Percentiles rank a stretch among this genome's conserved stretches.
Conservation (phyloP, 1,140 invertebrate species). For the Nautilus pompilius region DNA sequence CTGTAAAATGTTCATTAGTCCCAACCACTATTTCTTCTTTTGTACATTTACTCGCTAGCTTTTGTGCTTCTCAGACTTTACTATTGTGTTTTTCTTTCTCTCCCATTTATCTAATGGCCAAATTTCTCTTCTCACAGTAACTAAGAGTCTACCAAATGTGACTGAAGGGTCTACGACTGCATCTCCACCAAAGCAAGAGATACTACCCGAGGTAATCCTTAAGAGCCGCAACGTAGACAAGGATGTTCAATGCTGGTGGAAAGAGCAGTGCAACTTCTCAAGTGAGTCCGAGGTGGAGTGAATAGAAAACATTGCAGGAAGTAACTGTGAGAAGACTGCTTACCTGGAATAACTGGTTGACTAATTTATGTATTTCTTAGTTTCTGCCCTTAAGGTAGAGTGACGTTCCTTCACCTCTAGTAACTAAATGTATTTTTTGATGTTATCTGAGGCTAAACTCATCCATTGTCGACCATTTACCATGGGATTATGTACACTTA, state of each 20-base stretch:
- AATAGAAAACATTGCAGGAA: not conserved
- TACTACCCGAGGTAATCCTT: conserved; percentile 31
- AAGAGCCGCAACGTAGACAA: conserved; percentile 46
- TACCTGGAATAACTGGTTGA: too few relatives aligned
- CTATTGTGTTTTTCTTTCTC: not conserved
- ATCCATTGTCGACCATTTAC: too few relatives aligned
- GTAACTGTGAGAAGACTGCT: not conserved
- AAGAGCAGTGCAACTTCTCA: conserved; percentile 58
- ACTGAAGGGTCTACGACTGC: conserved; percentile 39
- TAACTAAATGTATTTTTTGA: too few relatives aligned
- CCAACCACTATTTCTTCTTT: not conserved
- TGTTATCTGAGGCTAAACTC: too few relatives aligned
- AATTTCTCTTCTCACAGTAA: conserved; percentile 27
- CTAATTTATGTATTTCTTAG: too few relatives aligned
- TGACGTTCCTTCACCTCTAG: too few relatives aligned
- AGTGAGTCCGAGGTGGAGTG: conserved; percentile 31
- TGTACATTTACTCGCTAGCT: not conserved
- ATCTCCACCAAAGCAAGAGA: conserved; percentile 30
- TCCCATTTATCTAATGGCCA: not conserved
- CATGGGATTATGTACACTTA: too few relatives aligned
- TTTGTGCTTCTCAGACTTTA: not conserved
- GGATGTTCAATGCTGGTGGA: conserved; percentile 54
- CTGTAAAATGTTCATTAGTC: not conserved
- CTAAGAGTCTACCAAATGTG: conserved; percentile 52
- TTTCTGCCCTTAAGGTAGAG: too few relatives aligned